Evolutionary conservation across 2,888 invertebrate species (phyloP), one percentile per base, ranked within the genome.

Genomic region (Anticlea derivata): DNA sequence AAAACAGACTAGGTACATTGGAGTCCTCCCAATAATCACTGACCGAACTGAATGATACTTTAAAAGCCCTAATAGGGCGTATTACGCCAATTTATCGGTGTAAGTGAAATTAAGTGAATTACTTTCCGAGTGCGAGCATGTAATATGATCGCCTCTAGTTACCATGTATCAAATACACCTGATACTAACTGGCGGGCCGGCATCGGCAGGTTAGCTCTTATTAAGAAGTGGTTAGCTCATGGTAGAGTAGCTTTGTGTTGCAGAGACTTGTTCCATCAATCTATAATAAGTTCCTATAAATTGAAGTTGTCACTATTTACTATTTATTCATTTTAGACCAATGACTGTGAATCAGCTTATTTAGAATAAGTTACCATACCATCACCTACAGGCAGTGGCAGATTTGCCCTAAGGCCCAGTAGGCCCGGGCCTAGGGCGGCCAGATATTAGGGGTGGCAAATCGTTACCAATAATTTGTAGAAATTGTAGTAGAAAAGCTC

Each of bases 61-160:
- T 73, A 78, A 81, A 74, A 67, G 64, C 69, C 62, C 34, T 81
- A 83, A 83, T 81, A 73, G 65, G 70, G 61, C 64, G 63, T 73
- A 80, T 82, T 82, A 80, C 76, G 65, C 73, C 75, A 74, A 76
- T 75, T 76, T 77, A 55, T 53, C 58, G 52, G 63, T 66, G 75
- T 85, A 87, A 87, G 83, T 86, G 84, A 85, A 82, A 81, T 83
- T 80, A 82, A 83, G 77, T 83, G 81, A 80, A 84, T 83, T 74
- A 73, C 65, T 60, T 56, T 17, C 62, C 64, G 54, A 52, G 50
- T 48, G 73, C 71, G 68, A 77, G 80, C 65, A 73, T 73, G 80
- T 78, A 82, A 78, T 65, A 73, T 73, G 68, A 76, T 78, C 54
- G 84, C 89, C 85, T 79, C 80, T 81, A 88, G 88, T 86, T 85